Base-by-base conservation (phyloP, 2,888 invertebrate species). In the Drosophila greeni region DNA sequence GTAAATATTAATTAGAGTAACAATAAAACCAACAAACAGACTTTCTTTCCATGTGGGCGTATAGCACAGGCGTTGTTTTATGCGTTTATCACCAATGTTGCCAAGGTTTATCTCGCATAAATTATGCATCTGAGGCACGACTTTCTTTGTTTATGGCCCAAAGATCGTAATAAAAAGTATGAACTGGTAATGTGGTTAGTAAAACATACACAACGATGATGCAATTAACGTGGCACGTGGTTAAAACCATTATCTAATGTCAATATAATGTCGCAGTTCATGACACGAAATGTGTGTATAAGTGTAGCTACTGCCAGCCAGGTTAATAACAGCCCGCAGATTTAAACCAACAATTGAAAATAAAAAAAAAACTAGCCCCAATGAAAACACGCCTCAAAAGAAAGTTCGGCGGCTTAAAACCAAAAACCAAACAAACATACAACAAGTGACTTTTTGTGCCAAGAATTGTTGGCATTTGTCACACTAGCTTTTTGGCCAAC, bases 181-280 rank as follows among this genome's bases (percentile, higher is more conserved):
- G 24, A 61, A 12, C 48, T 37, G 40, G 40, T 47, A 58, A 52
- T 29, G 16, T 57, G 24, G 48, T 57, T 36, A 37, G 54, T 54
- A 42, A 57, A 11, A 18, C 36, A n/a, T 20, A 14, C 18, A 26
- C 29, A 26, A 14, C 55, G 29, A 51, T 68, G 45, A 58, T 61
- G 72, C 55, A 67, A 72, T 68, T 59, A 64, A 34, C 14, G 5
- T 31, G 53, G 67, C 72, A 72, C 68, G 68, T 68, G 68, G 54
- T 37, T 20, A n/a, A 42, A 37, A 34, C 58, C 59, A 81, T 81
- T 81, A 81, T 78, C 72, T 83, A 81, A 83, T 75, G 43, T 29
- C 45, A 51, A 58, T 67, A 61, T 56, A 72, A 58, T 62, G 68
- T 68, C 76, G 71, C 76, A 81, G 80, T 74, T 81, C 75, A 62